Base-by-base conservation (phyloP, 2,797 vertebrate species). In the Pseudochromis fuscus region DNA sequence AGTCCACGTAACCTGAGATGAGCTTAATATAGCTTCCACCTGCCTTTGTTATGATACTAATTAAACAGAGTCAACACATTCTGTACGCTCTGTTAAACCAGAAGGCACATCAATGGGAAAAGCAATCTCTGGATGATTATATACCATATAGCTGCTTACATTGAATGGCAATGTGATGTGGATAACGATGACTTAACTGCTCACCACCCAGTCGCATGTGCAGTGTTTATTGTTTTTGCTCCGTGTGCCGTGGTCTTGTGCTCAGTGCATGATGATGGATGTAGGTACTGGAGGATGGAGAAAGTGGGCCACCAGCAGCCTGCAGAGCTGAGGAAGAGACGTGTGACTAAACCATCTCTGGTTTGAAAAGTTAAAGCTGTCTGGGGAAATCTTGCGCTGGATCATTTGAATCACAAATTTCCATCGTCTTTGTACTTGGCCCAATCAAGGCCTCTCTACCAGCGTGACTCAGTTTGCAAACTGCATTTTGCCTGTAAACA, bases 11-110 rank as follows among this genome's bases (percentile, higher is more conserved):
- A 77, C 81, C 73, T 56, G 81, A 90, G 68, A 63, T 50, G 31
- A 46, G 58, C 63, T 73, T 53, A 78, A 81, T 75, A 72, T 48
- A 67, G 67, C 75, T 7, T 77, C 73, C 87, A 91, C 81, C 91
- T 91, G 88, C 62, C 31, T 62, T 67, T 31, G 46, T 61, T 52
- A 42, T 66, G 24, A 27, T 4, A 40, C 46, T 55, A 15, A 67
- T 62, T 37, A 74, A 73, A 74, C 75, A 84, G 60, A 75, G 67
- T 50, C 67, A 49, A 69, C 50, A 56, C 23, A 37, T 33, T 24
- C 12, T 75, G 63, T 46, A 27, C 16, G 15, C 24, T 57, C 33
- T 64, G 49, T 77, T 49, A 60, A 31, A 71, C 35, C 40, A 71
- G 23, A 73, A 12, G 27, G 27, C 2, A 51, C 28, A 62, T 75